Percentiles rank a stretch among this genome's conserved stretches.
Conservation (phyloP, 2,113 vertebrate species). For the Cryptomyrus ogoouensis region DNA sequence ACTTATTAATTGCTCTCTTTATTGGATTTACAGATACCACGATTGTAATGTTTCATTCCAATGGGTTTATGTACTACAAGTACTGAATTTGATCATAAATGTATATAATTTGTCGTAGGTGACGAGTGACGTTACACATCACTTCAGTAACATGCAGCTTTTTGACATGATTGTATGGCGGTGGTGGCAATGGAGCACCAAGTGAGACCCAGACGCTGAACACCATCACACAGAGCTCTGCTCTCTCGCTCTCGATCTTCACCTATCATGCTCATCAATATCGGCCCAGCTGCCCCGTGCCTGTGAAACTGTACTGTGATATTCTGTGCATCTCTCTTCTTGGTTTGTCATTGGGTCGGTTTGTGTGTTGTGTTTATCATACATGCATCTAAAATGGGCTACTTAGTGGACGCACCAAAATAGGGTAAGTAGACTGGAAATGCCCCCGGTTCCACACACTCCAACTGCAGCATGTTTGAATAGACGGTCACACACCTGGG, state of each 20-base stretch:
- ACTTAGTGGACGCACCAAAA: constrained; percentile 49
- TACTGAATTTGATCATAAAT: not conserved
- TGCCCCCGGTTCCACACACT: constrained; percentile 32
- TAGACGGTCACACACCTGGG: constrained; percentile 34
- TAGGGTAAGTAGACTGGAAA: constrained; percentile 48
- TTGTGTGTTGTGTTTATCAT: constrained; percentile 52
- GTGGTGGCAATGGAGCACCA: not conserved
- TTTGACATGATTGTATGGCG: not conserved
- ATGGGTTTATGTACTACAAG: not conserved
- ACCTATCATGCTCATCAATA: constrained; percentile 25
- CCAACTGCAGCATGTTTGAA: constrained; percentile 41
- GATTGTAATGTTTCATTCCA: not conserved
- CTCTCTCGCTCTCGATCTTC: constrained; percentile 14
- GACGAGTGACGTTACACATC: not conserved
- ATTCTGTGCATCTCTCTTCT: constrained; percentile 46
- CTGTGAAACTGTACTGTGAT: constrained; percentile 36
- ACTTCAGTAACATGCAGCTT: not conserved
- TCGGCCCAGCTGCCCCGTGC: constrained; percentile 33
- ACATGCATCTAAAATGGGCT: constrained; percentile 54
- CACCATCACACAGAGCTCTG: constrained; percentile 11
- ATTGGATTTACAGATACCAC: not conserved
- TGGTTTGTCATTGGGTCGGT: constrained; percentile 53
- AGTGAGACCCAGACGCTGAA: constrained; percentile 26
- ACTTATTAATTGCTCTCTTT: not conserved
- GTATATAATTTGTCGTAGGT: not conserved